Evolutionary conservation across 2,797 vertebrate genomes (phyloP), one percentile per base, ranked within the genome.

Genomic region (Falco naumanni): DNA sequence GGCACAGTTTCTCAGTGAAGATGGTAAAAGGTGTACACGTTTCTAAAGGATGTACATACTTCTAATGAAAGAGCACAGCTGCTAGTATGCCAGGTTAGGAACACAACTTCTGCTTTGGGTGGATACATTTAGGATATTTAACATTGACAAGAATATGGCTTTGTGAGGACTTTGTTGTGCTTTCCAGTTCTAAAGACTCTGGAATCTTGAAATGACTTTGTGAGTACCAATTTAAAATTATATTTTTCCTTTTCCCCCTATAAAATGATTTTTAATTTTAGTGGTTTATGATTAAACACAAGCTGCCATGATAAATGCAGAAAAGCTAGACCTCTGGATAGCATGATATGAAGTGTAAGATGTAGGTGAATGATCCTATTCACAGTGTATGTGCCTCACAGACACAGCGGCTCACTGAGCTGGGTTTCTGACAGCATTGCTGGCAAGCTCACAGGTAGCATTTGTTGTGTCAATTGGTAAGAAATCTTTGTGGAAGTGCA

Each of bases 71-170:
- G 33, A 87, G 34, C 29, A 64, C 20, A 66, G 20, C 14, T 87
- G 34, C 34, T 85, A 6, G 15, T 60, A 24, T 48, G 57, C 12
- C 25, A 66, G 19, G 4, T 66, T 88, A 63, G 11, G 43, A 91
- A 19, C 12, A 33, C 16, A 51, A 4, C 24, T 68, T 80, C 29
- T 2, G 3, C 45, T 56, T 57, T 45, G 11, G 2, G 10, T 89
- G n/a, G 17, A 41, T 85, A 6, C 3, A 4, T 86, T 51, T 90
- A 78, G 21, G 11, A 18, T 74, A 51, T 33, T 50, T 68, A 84
- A 54, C 0, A 0, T 26, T 74, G 29, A 7, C 11, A 56, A 43
- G 26, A 77, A 31, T 45, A 13, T 1, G 7, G 5, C 29, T 87
- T 60, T 6, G 2, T 34, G 22, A 81, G 37, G 18, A 60, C 25